phyloP scores from a whole-genome alignment of 2,113 vertebrate genomes.

The Takifugu bimaculatus region DNA sequence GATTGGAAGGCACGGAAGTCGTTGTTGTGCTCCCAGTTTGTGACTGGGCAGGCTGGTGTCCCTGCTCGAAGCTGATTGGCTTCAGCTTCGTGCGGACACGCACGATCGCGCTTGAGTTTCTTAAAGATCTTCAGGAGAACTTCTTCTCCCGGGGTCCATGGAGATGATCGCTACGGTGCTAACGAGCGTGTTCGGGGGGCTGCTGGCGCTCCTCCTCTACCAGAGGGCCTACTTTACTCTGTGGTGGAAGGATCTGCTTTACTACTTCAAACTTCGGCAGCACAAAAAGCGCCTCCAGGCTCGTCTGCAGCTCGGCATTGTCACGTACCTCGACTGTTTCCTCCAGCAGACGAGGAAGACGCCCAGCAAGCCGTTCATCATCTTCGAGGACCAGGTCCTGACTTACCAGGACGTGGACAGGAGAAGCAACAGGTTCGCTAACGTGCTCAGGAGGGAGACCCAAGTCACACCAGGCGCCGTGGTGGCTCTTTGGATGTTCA shows the following conservation, averaged over 20 bases:
- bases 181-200: constrained; percentile 51
- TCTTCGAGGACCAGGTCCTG: constrained; percentile 74
- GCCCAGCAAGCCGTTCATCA: constrained; percentile 81
- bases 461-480: constrained; percentile 73
- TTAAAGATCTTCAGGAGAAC: too few species aligned
- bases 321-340: constrained; percentile 83
- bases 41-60: too few species aligned
- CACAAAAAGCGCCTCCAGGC: constrained; percentile 54
- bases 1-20: too few species aligned
- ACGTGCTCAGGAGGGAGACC: constrained; percentile 64
- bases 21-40: too few species aligned
- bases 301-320: constrained; percentile 60
- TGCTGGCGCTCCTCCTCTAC: constrained; percentile 65
- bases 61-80: too few species aligned
- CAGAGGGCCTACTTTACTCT: constrained; percentile 75
- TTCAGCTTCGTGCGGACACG: too few species aligned
- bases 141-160: too few species aligned
- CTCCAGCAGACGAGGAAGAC: constrained; percentile 67
- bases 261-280: constrained; percentile 70
- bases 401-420: constrained; percentile 80
- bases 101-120: too few species aligned
- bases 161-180: constrained; percentile 67
- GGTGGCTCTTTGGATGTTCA: constrained; percentile 85
- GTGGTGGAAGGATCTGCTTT: constrained; percentile 81
- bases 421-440: constrained; percentile 78